These are phyloP conservation scores for Ptychoptera albimana DNA, from an alignment of 2,888 invertebrate species.

Conservation along the genomic window DNA sequence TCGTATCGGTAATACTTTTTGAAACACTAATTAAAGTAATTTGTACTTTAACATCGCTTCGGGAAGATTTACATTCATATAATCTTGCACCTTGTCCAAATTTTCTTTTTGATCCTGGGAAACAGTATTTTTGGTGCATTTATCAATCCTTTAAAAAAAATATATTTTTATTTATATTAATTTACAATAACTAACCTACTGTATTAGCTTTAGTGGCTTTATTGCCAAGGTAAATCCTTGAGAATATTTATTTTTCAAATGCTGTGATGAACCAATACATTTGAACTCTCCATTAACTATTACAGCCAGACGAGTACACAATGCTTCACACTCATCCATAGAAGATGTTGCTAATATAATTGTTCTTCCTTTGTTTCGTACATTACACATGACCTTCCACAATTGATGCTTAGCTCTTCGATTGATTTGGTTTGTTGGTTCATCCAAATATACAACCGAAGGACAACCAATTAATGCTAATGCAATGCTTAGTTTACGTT, in stretches of 20 bases:
- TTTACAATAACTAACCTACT: too few relatives aligned
- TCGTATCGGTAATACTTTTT: conserved; percentile 16
- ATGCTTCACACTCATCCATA: conserved; percentile 67
- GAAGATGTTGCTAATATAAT: conserved; percentile 66
- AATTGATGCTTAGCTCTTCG: conserved; percentile 62
- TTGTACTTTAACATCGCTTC: conserved; percentile 21
- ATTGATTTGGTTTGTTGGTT: conserved; percentile 39
- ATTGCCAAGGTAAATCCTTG: too few relatives aligned
- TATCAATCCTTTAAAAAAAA: too few relatives aligned
- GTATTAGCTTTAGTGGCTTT: too few relatives aligned
- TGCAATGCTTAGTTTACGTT: conserved; percentile 52
- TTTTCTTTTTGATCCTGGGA: conserved; percentile 14
- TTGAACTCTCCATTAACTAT: conserved; percentile 61
- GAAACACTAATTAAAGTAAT: conserved; percentile 5
- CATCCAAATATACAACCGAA: conserved; percentile 48
- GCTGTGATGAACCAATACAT: conserved; percentile 54
- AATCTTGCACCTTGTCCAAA: too few relatives aligned
- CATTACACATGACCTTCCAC: conserved; percentile 55
- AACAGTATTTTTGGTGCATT: too few relatives aligned
- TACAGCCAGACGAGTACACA: conserved; percentile 58
- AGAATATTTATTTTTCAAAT: conserved; percentile 38
- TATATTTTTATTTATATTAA: too few relatives aligned
- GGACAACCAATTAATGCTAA: conserved; percentile 51
- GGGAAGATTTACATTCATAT: conserved; percentile 18
- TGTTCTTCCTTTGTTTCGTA: conserved; percentile 50